These are phyloP conservation scores for Pluvialis apricaria DNA, from an alignment of 2,113 vertebrate species.

Conservation along the genomic window DNA sequence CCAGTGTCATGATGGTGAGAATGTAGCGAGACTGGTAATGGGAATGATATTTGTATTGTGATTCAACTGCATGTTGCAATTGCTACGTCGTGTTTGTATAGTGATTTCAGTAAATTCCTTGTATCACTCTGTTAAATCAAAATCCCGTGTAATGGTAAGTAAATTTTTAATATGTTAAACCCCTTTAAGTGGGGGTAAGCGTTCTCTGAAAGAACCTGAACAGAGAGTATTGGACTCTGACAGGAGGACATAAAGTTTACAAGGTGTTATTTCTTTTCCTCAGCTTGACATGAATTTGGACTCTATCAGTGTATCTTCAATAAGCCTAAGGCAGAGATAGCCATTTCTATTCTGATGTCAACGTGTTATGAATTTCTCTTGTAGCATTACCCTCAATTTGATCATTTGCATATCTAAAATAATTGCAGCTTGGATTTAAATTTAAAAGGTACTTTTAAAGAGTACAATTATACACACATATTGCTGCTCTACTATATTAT, in stretches of 20 bases:
- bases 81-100: not conserved
- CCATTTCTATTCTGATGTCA: not conserved
- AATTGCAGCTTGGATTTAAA: slow-evolving; percentile 37
- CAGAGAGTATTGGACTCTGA: not conserved
- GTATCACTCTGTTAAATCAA: not conserved
- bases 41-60: not conserved
- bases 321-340: not conserved
- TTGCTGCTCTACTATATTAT: slow-evolving; percentile 20
- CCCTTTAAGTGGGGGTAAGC: rapidly evolving
- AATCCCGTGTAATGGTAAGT: not conserved
- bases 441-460: slow-evolving; percentile 37
- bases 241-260: not conserved
- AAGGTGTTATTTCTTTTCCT: not conserved
- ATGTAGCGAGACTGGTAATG: rapidly evolving
- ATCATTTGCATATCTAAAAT: slow-evolving; percentile 49
- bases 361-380: not conserved
- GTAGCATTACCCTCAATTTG: not conserved
- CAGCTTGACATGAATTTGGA: not conserved
- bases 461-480: slow-evolving; percentile 36
- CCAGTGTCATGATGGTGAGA: not conserved
- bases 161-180: not conserved
- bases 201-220: not conserved
- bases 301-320: not conserved
- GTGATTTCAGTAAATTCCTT: not conserved
- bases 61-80: not conserved